Percentiles rank a stretch among this genome's conserved stretches.
These are phyloP conservation scores for Oeneis ivallda DNA, from an alignment of 2,888 invertebrate genomes.

Conservation along the genomic window DNA sequence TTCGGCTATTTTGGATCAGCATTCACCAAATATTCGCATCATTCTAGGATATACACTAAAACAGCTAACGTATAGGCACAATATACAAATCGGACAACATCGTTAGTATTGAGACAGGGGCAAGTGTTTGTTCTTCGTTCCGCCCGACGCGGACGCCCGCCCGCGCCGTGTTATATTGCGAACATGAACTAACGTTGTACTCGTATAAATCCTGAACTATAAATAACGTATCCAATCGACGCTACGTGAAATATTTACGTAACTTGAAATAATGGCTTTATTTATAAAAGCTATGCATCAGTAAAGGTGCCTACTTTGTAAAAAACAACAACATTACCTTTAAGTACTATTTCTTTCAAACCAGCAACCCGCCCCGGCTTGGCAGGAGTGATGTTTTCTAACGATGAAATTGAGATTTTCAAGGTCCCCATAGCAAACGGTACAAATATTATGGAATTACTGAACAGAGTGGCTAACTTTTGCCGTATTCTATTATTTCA, in stretches of 20 bases:
- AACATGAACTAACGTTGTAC: slow-evolving; percentile 1
- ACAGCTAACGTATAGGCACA: slow-evolving; percentile 1
- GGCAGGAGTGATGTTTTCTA: too few relatives aligned
- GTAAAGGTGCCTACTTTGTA: not conserved
- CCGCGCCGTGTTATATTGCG: slow-evolving; percentile 19
- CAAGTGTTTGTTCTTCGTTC: slow-evolving; percentile 31
- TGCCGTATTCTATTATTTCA: too few relatives aligned
- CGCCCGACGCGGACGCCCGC: too few relatives aligned
- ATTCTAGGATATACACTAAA: not conserved
- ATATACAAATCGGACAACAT: slow-evolving; percentile 32
- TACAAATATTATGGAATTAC: too few relatives aligned
- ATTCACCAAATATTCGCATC: too few relatives aligned
- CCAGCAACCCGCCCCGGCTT: too few relatives aligned
- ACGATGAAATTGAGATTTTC: too few relatives aligned
- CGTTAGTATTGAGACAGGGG: slow-evolving; percentile 29
- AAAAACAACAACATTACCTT: too few relatives aligned
- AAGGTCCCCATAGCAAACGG: too few relatives aligned
- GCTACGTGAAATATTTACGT: slow-evolving; percentile 12
- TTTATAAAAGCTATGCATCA: not conserved
- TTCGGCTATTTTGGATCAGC: too few relatives aligned
- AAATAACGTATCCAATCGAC: slow-evolving; percentile 15
- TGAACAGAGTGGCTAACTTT: too few relatives aligned
- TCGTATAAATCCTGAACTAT: slow-evolving; percentile 4
- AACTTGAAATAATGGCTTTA: slow-evolving; percentile 3
- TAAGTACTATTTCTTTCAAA: too few relatives aligned